Evolutionary conservation across 2,113 vertebrate species (phyloP).

Genomic region (Nothobranchius kuhntae): DNA sequence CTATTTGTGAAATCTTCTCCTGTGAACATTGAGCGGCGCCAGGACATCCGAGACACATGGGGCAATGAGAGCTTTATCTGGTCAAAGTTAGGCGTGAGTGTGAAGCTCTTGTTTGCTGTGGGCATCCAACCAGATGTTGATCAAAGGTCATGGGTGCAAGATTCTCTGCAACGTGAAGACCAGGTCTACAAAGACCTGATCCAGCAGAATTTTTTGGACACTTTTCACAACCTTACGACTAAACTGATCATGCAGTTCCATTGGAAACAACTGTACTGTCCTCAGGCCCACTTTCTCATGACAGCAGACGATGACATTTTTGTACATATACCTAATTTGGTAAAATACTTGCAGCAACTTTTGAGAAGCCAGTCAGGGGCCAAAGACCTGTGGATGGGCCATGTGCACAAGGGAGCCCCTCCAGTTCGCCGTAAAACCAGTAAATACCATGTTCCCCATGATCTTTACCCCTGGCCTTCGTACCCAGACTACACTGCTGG

Average conservation of each 20-base stretch:
- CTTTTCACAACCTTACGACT: constrained; percentile 91
- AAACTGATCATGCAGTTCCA: constrained; percentile 92
- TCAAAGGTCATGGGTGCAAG: constrained; percentile 64
- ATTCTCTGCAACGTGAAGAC: constrained; percentile 80
- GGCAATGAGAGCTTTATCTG: constrained; percentile 83
- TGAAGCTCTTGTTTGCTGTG: constrained; percentile 88
- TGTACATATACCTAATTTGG: constrained; percentile 90
- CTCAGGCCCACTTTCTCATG: constrained; percentile 91
- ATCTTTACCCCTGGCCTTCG: constrained; percentile 89
- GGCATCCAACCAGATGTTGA: constrained; percentile 67
- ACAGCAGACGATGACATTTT: constrained; percentile 94
- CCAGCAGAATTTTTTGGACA: constrained; percentile 91
- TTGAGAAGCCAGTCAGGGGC: constrained; percentile 71
- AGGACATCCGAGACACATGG: constrained; percentile 88
- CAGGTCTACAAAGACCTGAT: constrained; percentile 81
- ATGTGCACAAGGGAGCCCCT: constrained; percentile 87
- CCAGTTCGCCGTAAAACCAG: constrained; percentile 84
- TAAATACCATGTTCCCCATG: constrained; percentile 89
- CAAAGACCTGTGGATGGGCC: constrained; percentile 88
- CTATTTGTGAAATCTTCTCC: constrained; percentile 91
- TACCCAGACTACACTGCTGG: constrained; percentile 96
- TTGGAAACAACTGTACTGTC: constrained; percentile 87
- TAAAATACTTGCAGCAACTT: constrained; percentile 83
- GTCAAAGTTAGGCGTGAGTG: constrained; percentile 77
- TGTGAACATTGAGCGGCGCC: constrained; percentile 81